phyloP scores from a whole-genome alignment of 2,797 vertebrate genomes.

The Threskiornis aethiopicus region DNA sequence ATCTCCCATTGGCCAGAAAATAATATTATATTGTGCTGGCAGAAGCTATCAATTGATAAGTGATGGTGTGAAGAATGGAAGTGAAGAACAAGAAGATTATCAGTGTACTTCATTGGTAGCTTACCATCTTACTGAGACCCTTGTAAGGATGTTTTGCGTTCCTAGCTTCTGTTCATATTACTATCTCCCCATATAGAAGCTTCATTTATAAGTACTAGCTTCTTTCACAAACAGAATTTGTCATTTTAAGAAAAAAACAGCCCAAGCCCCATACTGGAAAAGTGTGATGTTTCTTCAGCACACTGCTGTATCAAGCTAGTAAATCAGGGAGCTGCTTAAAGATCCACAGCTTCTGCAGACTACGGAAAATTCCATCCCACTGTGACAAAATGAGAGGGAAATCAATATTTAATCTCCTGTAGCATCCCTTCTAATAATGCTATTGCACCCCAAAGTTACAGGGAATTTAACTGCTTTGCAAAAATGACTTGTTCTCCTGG shows the following conservation, averaged over 20 bases:
- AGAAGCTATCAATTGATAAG: not conserved
- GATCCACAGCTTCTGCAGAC: not conserved
- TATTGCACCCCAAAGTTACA: not conserved
- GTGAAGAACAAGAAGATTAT: not conserved
- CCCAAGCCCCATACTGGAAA: not conserved
- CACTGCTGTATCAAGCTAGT: not conserved
- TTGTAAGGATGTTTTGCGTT: not conserved
- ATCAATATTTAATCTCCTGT: constrained; percentile 68
- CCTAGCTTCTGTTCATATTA: not conserved
- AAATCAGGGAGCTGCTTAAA: constrained; percentile 41
- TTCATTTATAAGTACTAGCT: not conserved
- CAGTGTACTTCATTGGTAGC: not conserved
- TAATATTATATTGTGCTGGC: not conserved
- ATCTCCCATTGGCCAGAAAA: not conserved
- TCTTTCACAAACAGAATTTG: not conserved
- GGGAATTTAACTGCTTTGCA: not conserved
- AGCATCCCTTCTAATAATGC: not conserved
- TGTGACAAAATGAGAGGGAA: constrained; percentile 1
- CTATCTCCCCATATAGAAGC: rapidly evolving
- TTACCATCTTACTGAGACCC: not conserved
- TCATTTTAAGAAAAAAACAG: not conserved
- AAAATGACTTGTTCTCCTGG: not conserved
- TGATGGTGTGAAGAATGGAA: not conserved
- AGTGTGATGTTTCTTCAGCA: not conserved
- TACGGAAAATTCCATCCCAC: constrained; percentile 13